Evolutionary conservation across 2,888 invertebrate genomes (phyloP), one percentile per base, ranked within the genome.

Genomic region (Sinohyriopsis cumingii): DNA sequence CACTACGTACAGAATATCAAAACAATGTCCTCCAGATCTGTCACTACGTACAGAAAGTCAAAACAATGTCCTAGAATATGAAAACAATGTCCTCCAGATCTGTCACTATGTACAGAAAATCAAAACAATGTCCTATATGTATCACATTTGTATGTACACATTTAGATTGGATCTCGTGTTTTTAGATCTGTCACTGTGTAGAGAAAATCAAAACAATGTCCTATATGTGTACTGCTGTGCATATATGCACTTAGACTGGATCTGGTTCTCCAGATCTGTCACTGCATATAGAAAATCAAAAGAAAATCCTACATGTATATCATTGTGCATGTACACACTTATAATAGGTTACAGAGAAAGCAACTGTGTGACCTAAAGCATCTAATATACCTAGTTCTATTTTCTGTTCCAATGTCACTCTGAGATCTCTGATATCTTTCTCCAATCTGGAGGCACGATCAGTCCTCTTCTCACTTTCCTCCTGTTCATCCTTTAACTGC

Each of bases 361-460:
- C 45, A 45, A 45, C 3, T 15, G 45, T 45, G 12, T 15, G 15
- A 45, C 3, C 15, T 3, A 15, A 45, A 45, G 45, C 45, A 12
- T 12, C 15, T 12, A 45, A 65, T 75, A 60, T 70, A 86, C 85
- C 82, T 57, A 84, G 79, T 69, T 86, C 87, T 65, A 84, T 80
- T 69, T 86, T 87, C 68, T 84, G 82, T 71, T 86, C 83, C n/a
- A 85, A 67, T 71, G 85, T 82, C 19, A 84, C 84, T 55, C 84
- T 71, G 60, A 86, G 73, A 61, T 87, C 85, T 59, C 85, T 68
- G 22, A 82, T 69, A 66, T 87, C 86, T 62, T 76, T 80, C 75
- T 87, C 86, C 69, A 87, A 74, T 69, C 81, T 83, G 18, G 71
- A 64, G 19, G 83, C 68, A 19, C 77, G 76, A 2, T 79, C 77